phyloP scores from a whole-genome alignment of 2,888 invertebrate genomes.

The Stratiomys singularior region DNA sequence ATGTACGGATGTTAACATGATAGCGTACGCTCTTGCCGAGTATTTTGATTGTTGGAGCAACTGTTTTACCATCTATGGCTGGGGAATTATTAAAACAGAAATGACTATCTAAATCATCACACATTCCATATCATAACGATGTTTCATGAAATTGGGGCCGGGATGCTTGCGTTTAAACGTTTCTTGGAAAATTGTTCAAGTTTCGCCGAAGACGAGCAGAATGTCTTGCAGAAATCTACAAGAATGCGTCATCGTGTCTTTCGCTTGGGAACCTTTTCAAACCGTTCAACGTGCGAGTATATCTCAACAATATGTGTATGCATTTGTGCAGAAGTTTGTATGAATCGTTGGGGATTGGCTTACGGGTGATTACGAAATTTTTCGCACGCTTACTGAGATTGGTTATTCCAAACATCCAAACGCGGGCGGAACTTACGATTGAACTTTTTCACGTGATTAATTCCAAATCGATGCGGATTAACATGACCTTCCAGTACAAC shows the following conservation, averaged over 20 bases:
- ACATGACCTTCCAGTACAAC: too few species aligned
- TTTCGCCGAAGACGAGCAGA: not conserved
- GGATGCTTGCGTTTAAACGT: too few species aligned
- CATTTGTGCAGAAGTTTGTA: too few species aligned
- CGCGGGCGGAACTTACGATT: too few species aligned
- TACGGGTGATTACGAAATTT: not conserved
- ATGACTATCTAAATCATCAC: not conserved
- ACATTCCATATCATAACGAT: not conserved
- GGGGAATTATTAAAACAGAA: not conserved
- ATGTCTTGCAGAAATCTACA: not conserved
- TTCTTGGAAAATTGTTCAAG: not conserved
- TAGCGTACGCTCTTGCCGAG: not conserved
- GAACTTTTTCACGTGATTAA: too few species aligned
- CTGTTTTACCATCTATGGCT: slow-evolving; percentile 7
- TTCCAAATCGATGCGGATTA: too few species aligned
- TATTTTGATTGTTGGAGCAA: not conserved
- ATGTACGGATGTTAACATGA: not conserved
- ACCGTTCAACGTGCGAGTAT: not conserved
- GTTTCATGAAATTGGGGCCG: not conserved
- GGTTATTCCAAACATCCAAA: too few species aligned
- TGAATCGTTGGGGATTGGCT: not conserved
- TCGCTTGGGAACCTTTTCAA: not conserved
- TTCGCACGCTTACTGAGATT: not conserved
- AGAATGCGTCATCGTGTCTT: not conserved
- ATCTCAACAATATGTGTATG: too few species aligned